A percentile compares a stretch with the other conserved stretches of the same genome.
These are phyloP conservation scores for Bombylius major DNA, from an alignment of 2,888 invertebrate genomes.

Conservation along the genomic window DNA sequence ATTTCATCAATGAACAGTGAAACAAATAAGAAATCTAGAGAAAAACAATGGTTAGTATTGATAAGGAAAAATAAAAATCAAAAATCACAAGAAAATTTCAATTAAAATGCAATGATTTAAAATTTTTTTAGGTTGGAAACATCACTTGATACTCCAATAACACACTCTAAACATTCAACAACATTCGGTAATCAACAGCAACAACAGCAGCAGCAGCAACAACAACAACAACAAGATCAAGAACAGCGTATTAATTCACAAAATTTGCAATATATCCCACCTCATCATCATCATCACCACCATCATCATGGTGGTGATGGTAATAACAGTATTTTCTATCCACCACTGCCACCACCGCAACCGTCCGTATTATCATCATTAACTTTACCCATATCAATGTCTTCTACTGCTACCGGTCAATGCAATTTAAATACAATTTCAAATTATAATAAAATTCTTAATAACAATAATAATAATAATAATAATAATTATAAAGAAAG, in stretches of 20 bases:
- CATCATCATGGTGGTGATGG: neutral
- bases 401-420: neutral
- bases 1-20: constrained; percentile 27
- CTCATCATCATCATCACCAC: neutral
- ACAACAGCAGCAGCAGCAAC: neutral
- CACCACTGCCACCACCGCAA: neutral
- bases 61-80: neutral
- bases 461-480: neutral
- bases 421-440: neutral
- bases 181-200: neutral
- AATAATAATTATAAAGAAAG: constrained; percentile 18
- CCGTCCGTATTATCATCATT: neutral
- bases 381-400: no score
- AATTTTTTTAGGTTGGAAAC: constrained; percentile 25
- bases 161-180: constrained; percentile 15
- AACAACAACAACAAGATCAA: neutral
- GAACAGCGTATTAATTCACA: no score
- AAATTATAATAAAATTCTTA: neutral
- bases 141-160: constrained; percentile 31
- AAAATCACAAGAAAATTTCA: no score
- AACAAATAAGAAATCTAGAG: constrained; percentile 27
- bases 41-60: constrained; percentile 30
- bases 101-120: neutral
- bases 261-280: neutral
- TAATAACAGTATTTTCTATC: neutral